These are phyloP conservation scores for Xiphophorus birchmanni DNA, from an alignment of 2,797 vertebrate species.

Conservation along the genomic window DNA sequence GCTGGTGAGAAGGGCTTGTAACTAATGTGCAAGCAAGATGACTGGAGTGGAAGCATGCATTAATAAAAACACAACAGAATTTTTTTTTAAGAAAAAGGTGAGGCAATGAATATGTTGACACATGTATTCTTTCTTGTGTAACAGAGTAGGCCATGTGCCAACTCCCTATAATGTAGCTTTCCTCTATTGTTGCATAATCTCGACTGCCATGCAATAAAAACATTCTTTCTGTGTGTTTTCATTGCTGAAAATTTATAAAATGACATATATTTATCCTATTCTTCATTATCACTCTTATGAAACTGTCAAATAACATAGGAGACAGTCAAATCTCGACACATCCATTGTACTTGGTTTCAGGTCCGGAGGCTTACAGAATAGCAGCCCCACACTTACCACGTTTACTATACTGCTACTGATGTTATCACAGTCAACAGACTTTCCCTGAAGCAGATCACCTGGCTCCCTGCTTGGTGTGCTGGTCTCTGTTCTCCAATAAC, in stretches of 20 bases:
- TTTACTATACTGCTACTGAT: background rate
- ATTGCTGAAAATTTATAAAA: background rate
- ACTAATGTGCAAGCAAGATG: background rate
- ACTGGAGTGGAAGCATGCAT: conserved; percentile 1
- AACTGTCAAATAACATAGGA: background rate
- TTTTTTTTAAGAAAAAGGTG: background rate
- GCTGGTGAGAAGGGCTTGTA: conserved; percentile 11
- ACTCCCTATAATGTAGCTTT: background rate
- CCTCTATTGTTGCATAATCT: background rate
- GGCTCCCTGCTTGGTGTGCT: background rate
- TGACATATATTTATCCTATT: background rate
- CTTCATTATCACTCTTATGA: background rate
- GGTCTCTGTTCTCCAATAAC: conserved; percentile 3
- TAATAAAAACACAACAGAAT: background rate
- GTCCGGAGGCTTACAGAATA: background rate
- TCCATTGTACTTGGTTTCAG: background rate
- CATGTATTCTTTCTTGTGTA: background rate
- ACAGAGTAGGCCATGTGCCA: background rate
- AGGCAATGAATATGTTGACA: background rate
- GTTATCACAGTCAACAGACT: conserved; percentile 2
- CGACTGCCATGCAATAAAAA: background rate
- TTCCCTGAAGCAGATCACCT: background rate
- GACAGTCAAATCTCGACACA: background rate
- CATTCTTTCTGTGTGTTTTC: background rate
- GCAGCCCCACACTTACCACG: background rate